phyloP scores from a whole-genome alignment of 2,888 invertebrate genomes.

The Lycia hirtaria region DNA sequence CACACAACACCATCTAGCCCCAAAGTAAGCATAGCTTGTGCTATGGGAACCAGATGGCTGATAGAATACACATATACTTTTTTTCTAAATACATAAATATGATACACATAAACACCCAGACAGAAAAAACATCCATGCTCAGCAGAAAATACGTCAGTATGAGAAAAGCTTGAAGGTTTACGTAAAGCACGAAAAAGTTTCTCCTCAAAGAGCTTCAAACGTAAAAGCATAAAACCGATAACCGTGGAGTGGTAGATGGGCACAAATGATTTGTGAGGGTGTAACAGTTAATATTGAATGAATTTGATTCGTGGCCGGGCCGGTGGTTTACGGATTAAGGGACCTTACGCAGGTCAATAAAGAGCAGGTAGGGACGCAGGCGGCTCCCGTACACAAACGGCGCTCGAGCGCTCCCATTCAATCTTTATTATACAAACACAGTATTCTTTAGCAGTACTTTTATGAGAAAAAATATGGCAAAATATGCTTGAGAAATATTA shows the following conservation, averaged over 20 bases:
- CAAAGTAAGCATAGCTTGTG: too few relatives aligned
- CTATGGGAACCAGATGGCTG: too few relatives aligned
- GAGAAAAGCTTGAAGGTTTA: too few relatives aligned
- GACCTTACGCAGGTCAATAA: constrained; percentile 72
- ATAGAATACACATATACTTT: too few relatives aligned
- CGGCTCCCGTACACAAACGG: constrained; percentile 26
- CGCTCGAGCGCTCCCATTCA: constrained; percentile 53
- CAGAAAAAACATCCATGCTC: too few relatives aligned
- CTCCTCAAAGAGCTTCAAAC: constrained; percentile 1
- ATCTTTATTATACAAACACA: constrained; percentile 45
- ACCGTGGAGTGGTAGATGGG: constrained; percentile 25
- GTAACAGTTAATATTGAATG: constrained; percentile 53
- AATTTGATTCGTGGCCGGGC: constrained; percentile 70
- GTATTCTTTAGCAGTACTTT: constrained; percentile 22
- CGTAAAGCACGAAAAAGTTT: constrained; percentile 12
- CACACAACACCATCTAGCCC: too few relatives aligned
- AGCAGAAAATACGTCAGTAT: too few relatives aligned
- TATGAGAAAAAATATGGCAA: constrained; percentile 20
- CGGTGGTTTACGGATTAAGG: constrained; percentile 71
- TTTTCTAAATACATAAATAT: too few relatives aligned
- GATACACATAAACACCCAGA: too few relatives aligned
- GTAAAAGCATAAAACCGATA: constrained; percentile 25
- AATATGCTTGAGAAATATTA: constrained; percentile 35
- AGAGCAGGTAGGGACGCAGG: constrained; percentile 67
- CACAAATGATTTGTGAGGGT: constrained; percentile 33